Conservation (phyloP, 1,140 invertebrate species). For the Drosophila ercepeae region DNA sequence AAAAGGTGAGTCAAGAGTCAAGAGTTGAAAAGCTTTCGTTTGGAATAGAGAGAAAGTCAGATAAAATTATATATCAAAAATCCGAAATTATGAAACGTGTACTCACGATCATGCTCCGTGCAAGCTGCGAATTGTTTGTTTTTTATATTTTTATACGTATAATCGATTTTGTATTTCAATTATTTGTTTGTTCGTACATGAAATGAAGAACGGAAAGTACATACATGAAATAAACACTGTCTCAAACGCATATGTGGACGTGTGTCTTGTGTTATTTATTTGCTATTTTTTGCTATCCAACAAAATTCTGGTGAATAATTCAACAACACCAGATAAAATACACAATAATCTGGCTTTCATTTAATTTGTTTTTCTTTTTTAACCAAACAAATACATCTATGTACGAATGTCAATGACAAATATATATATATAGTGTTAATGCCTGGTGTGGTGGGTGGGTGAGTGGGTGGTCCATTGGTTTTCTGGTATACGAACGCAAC, state of each 20-base stretch:
- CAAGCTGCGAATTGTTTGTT: slow-evolving; percentile 86
- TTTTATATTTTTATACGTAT: slow-evolving; percentile 29
- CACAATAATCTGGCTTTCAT: slow-evolving; percentile 33
- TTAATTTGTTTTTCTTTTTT: slow-evolving; percentile 9
- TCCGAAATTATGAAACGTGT: slow-evolving; percentile 84
- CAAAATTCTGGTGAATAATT: slow-evolving; percentile 26
- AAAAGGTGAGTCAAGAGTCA: slow-evolving; percentile 6
- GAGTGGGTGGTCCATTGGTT: slow-evolving; percentile 21
- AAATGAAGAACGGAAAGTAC: slow-evolving; percentile 73
- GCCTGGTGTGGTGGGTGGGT: slow-evolving; percentile 25
- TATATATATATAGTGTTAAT: slow-evolving; percentile 18
- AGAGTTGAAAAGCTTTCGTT: slow-evolving; percentile 23
- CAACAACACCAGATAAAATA: slow-evolving; percentile 32
- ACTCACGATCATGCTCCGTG: slow-evolving; percentile 93
- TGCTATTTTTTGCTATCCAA: slow-evolving; percentile 3
- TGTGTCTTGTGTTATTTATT: slow-evolving; percentile 12
- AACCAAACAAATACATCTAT: slow-evolving; percentile 44
- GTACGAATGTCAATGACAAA: slow-evolving; percentile 27
- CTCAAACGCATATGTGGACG: slow-evolving; percentile 17
- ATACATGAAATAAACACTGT: slow-evolving; percentile 75
- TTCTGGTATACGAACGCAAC: slow-evolving; percentile 56
- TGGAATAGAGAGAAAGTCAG: slow-evolving; percentile 6
- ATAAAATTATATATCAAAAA: slow-evolving; percentile 60
- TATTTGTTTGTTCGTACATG: slow-evolving; percentile 70
- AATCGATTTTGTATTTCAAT: slow-evolving; percentile 51